Evolutionary conservation across 2,888 invertebrate species (phyloP).

Genomic region (Cylindroiulus punctatus): DNA sequence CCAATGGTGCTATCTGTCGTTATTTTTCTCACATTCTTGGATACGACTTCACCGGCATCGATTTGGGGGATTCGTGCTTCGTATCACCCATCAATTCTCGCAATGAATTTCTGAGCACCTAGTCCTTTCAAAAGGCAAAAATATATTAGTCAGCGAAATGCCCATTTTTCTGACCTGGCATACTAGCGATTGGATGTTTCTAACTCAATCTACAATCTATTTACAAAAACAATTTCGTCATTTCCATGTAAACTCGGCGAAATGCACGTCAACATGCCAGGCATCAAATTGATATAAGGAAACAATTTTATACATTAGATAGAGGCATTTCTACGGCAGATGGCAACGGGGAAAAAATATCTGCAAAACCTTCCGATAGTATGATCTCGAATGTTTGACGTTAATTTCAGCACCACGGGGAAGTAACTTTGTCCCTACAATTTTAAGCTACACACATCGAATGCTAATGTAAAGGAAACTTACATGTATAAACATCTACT

Average conservation of each 20-base stretch:
- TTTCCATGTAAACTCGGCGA: neutral
- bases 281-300: neutral
- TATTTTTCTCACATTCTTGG: neutral
- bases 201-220: slow-evolving; percentile 1
- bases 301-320: neutral
- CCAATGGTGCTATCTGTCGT: neutral
- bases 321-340: neutral
- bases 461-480: neutral
- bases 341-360: neutral
- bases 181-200: neutral
- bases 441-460: neutral
- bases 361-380: neutral
- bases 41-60: too few relatives aligned
- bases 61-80: too few relatives aligned
- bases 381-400: neutral
- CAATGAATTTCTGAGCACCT: neutral
- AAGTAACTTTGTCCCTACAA: too few relatives aligned
- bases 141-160: neutral
- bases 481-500: neutral
- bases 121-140: neutral
- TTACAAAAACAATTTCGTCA: neutral
- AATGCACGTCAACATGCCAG: neutral
- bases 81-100: neutral
- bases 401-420: neutral
- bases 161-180: neutral